A percentile compares a stretch with the other conserved stretches of the same genome.
Evolutionary conservation across 2,888 invertebrate genomes (phyloP).

Genomic region (Plutella xylostella): DNA sequence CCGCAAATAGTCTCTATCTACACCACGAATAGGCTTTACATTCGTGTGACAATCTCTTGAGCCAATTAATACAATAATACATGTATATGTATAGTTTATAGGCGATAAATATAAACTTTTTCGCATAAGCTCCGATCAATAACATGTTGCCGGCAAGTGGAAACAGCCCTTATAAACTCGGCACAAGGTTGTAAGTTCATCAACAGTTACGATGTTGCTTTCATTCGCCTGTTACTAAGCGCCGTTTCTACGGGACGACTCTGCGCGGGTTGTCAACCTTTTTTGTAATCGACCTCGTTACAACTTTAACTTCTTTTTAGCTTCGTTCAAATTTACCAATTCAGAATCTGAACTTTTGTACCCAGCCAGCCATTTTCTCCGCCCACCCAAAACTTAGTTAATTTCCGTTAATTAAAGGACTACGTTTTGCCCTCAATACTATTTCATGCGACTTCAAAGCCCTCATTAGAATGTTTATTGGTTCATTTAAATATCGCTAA

Average conservation of each 20-base stretch:
- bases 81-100: slow-evolving; percentile 37
- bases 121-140: slow-evolving; percentile 63
- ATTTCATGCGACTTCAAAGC: no score
- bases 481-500: neutral
- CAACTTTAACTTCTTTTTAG: slow-evolving; percentile 16
- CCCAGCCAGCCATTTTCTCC: no score
- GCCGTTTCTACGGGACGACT: slow-evolving; percentile 31
- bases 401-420: no score
- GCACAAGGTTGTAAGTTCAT: slow-evolving; percentile 22
- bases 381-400: no score
- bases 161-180: slow-evolving; percentile 12
- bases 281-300: slow-evolving; percentile 41
- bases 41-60: slow-evolving; percentile 21
- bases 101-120: slow-evolving; percentile 61
- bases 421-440: no score
- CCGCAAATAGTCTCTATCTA: neutral
- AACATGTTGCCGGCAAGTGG: slow-evolving; percentile 23
- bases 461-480: neutral
- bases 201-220: slow-evolving; percentile 27
- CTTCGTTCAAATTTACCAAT: no score
- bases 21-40: slow-evolving; percentile 9
- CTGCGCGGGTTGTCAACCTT: slow-evolving; percentile 53
- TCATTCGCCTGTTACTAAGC: slow-evolving; percentile 62
- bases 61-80: slow-evolving; percentile 50
- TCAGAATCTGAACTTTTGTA: no score